Percentiles rank a stretch among this genome's conserved stretches.
These are phyloP conservation scores for Phylloscopus whistleri DNA, from an alignment of 2,113 vertebrate genomes.

Conservation along the genomic window DNA sequence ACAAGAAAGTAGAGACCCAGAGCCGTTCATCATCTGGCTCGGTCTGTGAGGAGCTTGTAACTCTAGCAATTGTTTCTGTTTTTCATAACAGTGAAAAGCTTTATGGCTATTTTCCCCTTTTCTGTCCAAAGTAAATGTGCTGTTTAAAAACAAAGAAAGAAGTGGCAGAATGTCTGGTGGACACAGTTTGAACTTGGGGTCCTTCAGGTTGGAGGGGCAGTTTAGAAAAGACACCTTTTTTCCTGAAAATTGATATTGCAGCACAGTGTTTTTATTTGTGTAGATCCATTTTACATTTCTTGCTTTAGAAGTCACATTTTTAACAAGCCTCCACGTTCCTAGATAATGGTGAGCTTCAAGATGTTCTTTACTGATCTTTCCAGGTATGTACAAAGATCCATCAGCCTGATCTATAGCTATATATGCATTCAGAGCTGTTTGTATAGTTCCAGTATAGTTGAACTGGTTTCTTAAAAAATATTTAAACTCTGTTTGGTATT, in stretches of 20 bases:
- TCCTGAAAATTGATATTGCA: background rate
- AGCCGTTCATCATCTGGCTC: slow-evolving; percentile 22
- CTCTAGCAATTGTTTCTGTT: slow-evolving; percentile 58
- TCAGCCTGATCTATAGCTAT: background rate
- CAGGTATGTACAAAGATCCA: background rate
- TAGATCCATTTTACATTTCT: background rate
- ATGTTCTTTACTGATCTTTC: background rate
- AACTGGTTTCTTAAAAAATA: background rate
- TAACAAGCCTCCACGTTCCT: background rate
- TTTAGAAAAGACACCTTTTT: background rate
- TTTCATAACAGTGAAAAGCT: slow-evolving; percentile 51
- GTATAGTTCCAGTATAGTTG: background rate
- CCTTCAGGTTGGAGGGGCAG: background rate
- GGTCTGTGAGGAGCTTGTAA: slow-evolving; percentile 31
- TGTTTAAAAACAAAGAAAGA: slow-evolving; percentile 46
- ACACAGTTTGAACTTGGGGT: background rate
- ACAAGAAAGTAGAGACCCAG: background rate
- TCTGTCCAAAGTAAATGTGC: slow-evolving; percentile 30
- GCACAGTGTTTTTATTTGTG: background rate
- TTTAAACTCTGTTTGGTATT: background rate
- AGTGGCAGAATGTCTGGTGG: background rate
- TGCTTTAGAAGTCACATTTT: background rate
- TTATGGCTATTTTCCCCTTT: slow-evolving; percentile 14
- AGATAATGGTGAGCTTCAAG: background rate
- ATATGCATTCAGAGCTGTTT: background rate